Evolutionary conservation across 2,888 invertebrate species (phyloP), one percentile per base, ranked within the genome.

Genomic region (Crossocerus cetratus): DNA sequence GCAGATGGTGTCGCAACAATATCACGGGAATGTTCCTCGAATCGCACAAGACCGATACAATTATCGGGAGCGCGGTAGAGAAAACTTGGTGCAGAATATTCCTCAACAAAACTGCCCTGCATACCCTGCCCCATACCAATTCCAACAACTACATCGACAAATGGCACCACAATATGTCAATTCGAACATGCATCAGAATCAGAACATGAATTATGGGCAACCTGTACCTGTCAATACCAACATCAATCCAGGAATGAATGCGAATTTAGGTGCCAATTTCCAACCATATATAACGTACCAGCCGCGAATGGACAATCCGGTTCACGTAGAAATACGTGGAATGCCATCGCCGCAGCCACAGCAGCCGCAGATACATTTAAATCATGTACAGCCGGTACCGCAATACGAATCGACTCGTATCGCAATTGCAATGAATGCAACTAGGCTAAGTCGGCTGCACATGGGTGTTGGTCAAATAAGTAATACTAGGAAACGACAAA

Each of bases 161-260:
- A 83, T 87, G 76, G 78, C 84, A 49, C 83, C 86, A 2, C 85
- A 86, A n/a, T 88, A 84, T 42, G 77, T 86, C 8, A 85, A 84
- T 14, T 83, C 87, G 0, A 86, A 86, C 32, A 66, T 86, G 44
- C 84, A 84, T 74, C 82, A 84, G 0, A 86, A 80, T 5, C 57
- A 71, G 5, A 72, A 56, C 49, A 59, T 76, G 20, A 45, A 72
- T 4, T 79, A 80, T 3, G 81, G 73, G 45, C 65, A 77, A 16
- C 54, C 61, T 11, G 23, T 77, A 3, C 73, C 74, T 13, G 65
- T 71, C 4, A 71, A 64, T 49, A 5, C 49, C 8, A 32, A 32
- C 2, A 63, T 76, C 1, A 78, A 73, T 72, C 78, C 82, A 3
- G 55, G 68, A 23, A 80, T 84, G 44, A 83, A 83, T 60, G 65